Evolutionary conservation across 1,140 invertebrate genomes (phyloP).

Genomic region (Oryctes rhinoceros): DNA sequence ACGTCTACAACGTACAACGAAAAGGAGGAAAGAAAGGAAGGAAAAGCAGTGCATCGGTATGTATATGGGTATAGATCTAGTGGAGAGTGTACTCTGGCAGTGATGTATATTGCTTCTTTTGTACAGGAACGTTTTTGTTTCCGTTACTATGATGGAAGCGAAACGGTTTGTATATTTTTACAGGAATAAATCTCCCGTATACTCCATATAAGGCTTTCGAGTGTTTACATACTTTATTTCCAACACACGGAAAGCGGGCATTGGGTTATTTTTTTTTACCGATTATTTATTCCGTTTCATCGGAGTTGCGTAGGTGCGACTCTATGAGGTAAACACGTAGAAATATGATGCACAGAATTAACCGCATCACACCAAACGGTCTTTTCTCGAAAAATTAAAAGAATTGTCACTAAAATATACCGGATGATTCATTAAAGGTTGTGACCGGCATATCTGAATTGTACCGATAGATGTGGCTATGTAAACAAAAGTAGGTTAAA

Average conservation of each 20-base stretch:
- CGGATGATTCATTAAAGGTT: too few species aligned
- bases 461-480: too few species aligned
- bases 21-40: background rate
- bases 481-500: too few species aligned
- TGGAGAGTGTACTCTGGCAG: background rate
- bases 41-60: slow-evolving; percentile 3
- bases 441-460: too few species aligned
- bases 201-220: slow-evolving; percentile 3
- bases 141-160: slow-evolving; percentile 17
- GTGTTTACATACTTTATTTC: slow-evolving; percentile 2
- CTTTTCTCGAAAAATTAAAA: too few species aligned
- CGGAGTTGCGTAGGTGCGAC: background rate
- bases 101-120: slow-evolving; percentile 36
- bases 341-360: background rate
- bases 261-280: background rate
- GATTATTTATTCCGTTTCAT: background rate
- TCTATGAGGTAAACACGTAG: background rate
- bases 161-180: slow-evolving; percentile 22
- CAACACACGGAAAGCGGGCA: background rate
- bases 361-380: too few species aligned
- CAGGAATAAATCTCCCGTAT: slow-evolving; percentile 6
- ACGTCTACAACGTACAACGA: background rate
- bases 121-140: slow-evolving; percentile 30
- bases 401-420: too few species aligned
- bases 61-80: background rate